A percentile compares a stretch with the other conserved stretches of the same genome.
These are phyloP conservation scores for Carterocephalus palaemon DNA, from an alignment of 2,888 invertebrate species.

Conservation along the genomic window DNA sequence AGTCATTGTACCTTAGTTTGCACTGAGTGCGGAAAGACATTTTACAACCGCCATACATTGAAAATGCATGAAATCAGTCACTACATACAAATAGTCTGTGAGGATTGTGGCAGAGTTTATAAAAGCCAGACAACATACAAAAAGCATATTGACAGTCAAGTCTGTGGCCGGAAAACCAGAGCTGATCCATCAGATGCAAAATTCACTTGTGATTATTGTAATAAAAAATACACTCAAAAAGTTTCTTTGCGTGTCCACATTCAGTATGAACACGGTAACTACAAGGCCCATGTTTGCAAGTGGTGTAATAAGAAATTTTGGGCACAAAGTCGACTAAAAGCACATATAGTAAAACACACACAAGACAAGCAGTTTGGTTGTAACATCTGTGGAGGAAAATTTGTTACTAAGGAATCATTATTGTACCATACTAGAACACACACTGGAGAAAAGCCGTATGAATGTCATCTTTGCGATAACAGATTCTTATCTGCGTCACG, in stretches of 20 bases:
- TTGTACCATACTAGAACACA: constrained; percentile 65
- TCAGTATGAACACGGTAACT: constrained; percentile 62
- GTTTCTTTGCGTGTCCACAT: constrained; percentile 62
- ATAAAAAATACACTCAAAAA: constrained; percentile 64
- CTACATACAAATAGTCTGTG: constrained; percentile 48
- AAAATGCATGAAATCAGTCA: constrained; percentile 56
- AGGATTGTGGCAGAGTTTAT: constrained; percentile 58
- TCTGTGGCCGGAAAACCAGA: constrained; percentile 49
- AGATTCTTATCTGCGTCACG: constrained; percentile 59
- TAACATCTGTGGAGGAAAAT: constrained; percentile 51
- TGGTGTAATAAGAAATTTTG: constrained; percentile 66
- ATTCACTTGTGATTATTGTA: constrained; percentile 62
- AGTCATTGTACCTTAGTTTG: constrained; percentile 50
- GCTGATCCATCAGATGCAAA: constrained; percentile 52
- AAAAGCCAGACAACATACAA: constrained; percentile 55
- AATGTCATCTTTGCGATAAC: constrained; percentile 52
- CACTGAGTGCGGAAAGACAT: constrained; percentile 56
- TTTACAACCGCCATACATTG: constrained; percentile 47
- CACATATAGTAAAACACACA: constrained; percentile 64
- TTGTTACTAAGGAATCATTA: constrained; percentile 61
- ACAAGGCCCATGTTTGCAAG: constrained; percentile 58
- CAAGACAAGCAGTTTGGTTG: constrained; percentile 60
- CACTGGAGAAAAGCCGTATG: constrained; percentile 63
- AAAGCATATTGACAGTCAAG: constrained; percentile 52
- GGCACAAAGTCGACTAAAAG: constrained; percentile 60